Percentiles rank a stretch among this genome's conserved stretches.
Evolutionary conservation across 2,797 vertebrate genomes (phyloP).

Genomic region (Coranthus polyacanthus): DNA sequence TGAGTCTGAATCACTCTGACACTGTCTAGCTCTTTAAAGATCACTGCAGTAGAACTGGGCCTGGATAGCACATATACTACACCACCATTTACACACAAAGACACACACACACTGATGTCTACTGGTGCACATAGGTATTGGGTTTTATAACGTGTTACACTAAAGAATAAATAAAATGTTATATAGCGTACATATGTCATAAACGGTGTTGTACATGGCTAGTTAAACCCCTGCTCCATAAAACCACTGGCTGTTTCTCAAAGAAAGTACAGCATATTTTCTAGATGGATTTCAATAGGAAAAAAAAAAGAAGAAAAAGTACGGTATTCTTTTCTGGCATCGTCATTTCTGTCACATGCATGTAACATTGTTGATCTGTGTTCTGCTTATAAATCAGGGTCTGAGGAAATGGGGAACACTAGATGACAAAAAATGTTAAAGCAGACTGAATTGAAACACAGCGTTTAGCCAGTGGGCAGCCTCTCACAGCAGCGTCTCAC

Average conservation of each 20-base stretch:
- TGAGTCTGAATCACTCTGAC: slow-evolving; percentile 42
- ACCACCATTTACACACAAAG: slow-evolving; percentile 5
- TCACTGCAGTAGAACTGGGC: slow-evolving; percentile 33
- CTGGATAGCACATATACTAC: neutral
- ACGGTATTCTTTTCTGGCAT: too few relatives aligned
- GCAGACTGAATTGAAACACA: neutral
- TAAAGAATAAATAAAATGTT: neutral
- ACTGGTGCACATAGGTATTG: neutral
- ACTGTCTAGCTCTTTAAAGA: slow-evolving; percentile 50
- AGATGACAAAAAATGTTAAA: neutral
- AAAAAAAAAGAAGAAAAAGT: too few relatives aligned
- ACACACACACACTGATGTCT: neutral
- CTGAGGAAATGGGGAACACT: neutral
- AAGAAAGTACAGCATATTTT: too few relatives aligned
- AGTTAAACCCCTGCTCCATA: too few relatives aligned
- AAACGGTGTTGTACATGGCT: too few relatives aligned
- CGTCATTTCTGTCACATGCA: too few relatives aligned
- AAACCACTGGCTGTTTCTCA: too few relatives aligned
- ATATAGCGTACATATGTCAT: too few relatives aligned
- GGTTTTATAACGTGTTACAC: neutral
- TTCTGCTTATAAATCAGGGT: too few relatives aligned
- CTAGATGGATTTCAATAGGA: too few relatives aligned
- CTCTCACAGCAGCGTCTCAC: neutral
- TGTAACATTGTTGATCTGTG: too few relatives aligned
- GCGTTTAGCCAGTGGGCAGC: neutral